phyloP scores from a whole-genome alignment of 2,113 vertebrate genomes.

The Chionis minor region DNA sequence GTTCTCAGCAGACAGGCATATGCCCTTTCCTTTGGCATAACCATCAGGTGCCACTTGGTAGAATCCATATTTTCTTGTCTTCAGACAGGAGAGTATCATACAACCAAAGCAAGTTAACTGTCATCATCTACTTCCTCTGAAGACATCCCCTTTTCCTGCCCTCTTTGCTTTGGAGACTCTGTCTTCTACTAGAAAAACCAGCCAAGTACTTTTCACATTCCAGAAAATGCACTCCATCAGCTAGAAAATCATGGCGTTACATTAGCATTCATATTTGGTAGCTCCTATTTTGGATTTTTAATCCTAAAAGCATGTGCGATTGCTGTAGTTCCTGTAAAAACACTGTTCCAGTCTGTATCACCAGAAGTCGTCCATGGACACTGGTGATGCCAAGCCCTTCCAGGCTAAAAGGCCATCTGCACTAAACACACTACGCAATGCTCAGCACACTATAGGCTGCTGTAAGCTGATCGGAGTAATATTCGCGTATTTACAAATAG shows the following conservation, averaged over 20 bases:
- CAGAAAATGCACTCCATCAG: neutral
- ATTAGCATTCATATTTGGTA: neutral
- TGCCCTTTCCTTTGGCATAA: neutral
- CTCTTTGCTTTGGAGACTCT: neutral
- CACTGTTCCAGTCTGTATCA: neutral
- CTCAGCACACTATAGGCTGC: neutral
- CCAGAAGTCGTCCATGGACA: rapidly evolving
- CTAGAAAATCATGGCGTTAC: neutral
- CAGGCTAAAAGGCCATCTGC: neutral
- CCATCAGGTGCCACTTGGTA: neutral
- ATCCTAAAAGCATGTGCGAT: neutral
- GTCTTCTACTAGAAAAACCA: neutral
- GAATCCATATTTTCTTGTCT: neutral
- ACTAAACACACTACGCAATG: neutral
- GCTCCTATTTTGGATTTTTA: neutral
- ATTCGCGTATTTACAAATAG: neutral
- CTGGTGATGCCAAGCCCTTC: neutral
- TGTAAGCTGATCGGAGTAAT: neutral
- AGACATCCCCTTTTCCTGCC: neutral
- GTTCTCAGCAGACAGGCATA: neutral
- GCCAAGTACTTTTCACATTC: neutral
- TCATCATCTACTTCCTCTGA: neutral
- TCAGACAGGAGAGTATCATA: neutral
- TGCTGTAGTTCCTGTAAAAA: neutral
- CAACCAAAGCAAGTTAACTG: neutral